phyloP scores from a whole-genome alignment of 2,797 vertebrate genomes.

The Pipistrellus nathusii region DNA sequence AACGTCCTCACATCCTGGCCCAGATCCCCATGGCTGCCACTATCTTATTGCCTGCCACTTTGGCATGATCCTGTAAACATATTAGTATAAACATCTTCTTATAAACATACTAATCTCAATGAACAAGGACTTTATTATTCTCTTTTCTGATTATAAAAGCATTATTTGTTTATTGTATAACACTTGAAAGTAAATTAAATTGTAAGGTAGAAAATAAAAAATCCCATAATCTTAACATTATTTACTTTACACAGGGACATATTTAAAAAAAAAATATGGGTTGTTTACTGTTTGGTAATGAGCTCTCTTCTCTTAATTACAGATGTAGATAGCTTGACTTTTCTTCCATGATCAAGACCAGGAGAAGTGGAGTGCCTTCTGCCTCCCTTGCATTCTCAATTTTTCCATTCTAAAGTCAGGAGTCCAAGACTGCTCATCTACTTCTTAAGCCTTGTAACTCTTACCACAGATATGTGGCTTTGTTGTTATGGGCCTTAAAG shows the following conservation, averaged over 20 bases:
- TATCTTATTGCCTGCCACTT: not conserved
- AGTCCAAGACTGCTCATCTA: not conserved
- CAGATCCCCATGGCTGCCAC: not conserved
- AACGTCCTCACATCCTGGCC: not conserved
- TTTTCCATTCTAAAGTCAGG: not conserved
- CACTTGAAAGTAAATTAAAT: constrained; percentile 29
- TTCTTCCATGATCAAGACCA: not conserved
- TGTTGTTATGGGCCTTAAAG: not conserved
- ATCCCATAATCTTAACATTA: not conserved
- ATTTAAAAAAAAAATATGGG: not conserved
- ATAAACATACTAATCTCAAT: not conserved
- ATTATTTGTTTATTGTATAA: not conserved
- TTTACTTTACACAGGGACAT: constrained; percentile 1
- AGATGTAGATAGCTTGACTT: not conserved
- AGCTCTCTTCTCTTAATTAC: not conserved
- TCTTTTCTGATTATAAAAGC: not conserved
- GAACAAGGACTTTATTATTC: not conserved
- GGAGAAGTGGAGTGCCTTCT: not conserved
- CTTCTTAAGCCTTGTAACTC: not conserved
- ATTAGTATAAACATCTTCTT: not conserved
- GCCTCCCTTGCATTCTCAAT: not conserved
- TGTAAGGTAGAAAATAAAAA: constrained; percentile 19
- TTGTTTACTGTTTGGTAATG: not conserved
- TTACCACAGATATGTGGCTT: not conserved
- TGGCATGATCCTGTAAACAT: not conserved